Evolutionary conservation across 1,140 invertebrate species (phyloP).

Genomic region (Papilio machaon): DNA sequence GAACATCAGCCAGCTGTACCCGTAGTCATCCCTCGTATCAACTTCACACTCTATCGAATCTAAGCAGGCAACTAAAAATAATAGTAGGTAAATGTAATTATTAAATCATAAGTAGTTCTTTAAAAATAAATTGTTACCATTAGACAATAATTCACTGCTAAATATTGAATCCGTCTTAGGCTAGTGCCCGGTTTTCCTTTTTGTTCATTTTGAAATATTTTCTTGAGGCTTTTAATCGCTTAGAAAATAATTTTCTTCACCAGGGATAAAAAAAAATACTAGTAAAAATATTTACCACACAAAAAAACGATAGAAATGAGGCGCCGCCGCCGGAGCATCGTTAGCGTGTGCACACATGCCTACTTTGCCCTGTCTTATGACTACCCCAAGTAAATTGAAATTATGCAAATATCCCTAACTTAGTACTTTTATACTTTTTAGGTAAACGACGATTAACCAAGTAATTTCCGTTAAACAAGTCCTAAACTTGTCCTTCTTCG

Average conservation of each 20-base stretch:
- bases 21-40: conserved; percentile 49
- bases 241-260: too few relatives aligned
- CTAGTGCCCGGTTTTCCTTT: too few relatives aligned
- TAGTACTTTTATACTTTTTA: conserved; percentile 26
- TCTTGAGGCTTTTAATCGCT: too few relatives aligned
- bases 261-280: not conserved
- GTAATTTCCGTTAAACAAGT: conserved; percentile 41
- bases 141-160: not conserved
- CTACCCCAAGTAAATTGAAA: conserved; percentile 20
- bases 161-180: not conserved
- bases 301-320: conserved; percentile 1
- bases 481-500: conserved; percentile 9
- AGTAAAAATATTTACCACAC: not conserved
- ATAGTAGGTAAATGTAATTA: not conserved
- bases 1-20: conserved; percentile 60
- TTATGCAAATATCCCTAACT: conserved; percentile 27
- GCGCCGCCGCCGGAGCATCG: not conserved
- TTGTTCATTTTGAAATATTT: too few relatives aligned
- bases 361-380: conserved; percentile 6
- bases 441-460: conserved; percentile 33
- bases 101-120: not conserved
- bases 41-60: conserved; percentile 40
- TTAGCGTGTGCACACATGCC: conserved; percentile 8
- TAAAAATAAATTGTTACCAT: not conserved
- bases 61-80: conserved; percentile 4